Conservation (phyloP, 2,888 invertebrate genomes). For the Agonopterix arenella region DNA sequence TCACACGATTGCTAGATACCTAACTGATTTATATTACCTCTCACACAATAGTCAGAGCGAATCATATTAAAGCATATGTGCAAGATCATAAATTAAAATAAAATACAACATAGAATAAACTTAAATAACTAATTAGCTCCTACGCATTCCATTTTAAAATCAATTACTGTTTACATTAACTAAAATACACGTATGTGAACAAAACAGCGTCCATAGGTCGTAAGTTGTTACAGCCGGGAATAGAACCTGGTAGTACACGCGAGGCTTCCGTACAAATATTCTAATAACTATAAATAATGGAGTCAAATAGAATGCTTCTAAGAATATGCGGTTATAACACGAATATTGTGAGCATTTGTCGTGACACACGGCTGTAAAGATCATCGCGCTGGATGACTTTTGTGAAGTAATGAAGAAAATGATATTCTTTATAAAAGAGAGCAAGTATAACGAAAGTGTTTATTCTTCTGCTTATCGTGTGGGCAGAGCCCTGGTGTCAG, state of each 20-base stretch:
- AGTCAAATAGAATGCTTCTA: constrained; percentile 18
- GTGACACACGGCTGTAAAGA: constrained; percentile 12
- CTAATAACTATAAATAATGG: constrained; percentile 19
- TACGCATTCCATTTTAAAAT: constrained; percentile 11
- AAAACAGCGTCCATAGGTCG: constrained; percentile 5
- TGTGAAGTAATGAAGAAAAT: no score
- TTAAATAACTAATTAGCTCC: no score
- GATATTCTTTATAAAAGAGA: no score
- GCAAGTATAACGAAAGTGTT: no score
- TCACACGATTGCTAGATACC: no score
- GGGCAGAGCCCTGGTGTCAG: no score
- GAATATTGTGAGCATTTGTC: constrained; percentile 8
- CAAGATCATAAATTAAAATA: no score
- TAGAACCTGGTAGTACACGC: constrained; percentile 11
- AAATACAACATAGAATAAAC: no score
- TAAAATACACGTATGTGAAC: constrained; percentile 8
- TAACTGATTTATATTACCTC: no score
- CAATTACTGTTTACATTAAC: constrained; percentile 18
- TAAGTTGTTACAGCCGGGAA: constrained; percentile 10
- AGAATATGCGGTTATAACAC: constrained; percentile 18
- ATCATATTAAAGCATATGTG: no score
- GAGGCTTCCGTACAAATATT: constrained; percentile 9
- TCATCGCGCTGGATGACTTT: not conserved
- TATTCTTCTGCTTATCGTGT: no score
- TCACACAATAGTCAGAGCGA: no score